A percentile compares a stretch with the other conserved stretches of the same genome.
Conservation (phyloP, 2,888 invertebrate genomes). For the Punctoribates punctum region DNA sequence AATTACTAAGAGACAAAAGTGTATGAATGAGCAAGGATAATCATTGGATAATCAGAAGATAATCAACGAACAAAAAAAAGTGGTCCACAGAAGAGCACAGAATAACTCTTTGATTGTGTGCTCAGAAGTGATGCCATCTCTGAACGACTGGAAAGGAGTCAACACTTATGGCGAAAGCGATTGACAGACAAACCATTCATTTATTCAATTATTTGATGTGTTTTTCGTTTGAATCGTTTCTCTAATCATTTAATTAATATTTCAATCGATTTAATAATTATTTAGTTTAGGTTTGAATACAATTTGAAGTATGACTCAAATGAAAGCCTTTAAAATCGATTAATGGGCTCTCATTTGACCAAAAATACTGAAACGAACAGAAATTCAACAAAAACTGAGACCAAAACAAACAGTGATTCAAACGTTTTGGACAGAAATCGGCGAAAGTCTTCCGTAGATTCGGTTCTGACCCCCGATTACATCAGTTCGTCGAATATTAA, state of each 20-base stretch:
- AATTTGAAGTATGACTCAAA: neutral
- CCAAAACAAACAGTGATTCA: constrained; percentile 14
- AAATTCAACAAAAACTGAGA: neutral
- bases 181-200: constrained; percentile 13
- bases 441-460: constrained; percentile 16
- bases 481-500: neutral
- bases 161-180: constrained; percentile 3
- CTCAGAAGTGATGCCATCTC: neutral
- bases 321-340: neutral
- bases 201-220: neutral
- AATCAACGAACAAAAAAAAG: no score
- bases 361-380: neutral
- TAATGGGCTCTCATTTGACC: constrained; percentile 20
- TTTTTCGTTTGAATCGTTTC: neutral
- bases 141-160: neutral
- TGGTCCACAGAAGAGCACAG: no score
- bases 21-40: no score
- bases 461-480: neutral
- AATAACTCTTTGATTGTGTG: no score
- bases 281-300: neutral
- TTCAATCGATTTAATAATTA: neutral
- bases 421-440: neutral
- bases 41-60: no score
- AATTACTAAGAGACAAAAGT: no score
- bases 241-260: neutral